These are phyloP conservation scores for Aspiorhynchus laticeps DNA, from an alignment of 2,113 vertebrate species.

Conservation along the genomic window DNA sequence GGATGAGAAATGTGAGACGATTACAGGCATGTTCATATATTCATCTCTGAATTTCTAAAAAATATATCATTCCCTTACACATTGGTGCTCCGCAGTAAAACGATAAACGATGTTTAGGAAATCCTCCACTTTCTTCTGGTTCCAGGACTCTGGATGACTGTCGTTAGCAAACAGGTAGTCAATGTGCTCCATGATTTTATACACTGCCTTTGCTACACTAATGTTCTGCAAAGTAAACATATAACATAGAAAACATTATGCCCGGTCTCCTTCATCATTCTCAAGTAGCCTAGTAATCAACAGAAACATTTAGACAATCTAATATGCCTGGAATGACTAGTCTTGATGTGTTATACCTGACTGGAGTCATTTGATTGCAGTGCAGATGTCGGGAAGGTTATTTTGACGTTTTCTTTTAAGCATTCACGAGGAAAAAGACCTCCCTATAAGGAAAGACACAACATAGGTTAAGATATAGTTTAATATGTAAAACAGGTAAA, in stretches of 20 bases:
- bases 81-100: neutral
- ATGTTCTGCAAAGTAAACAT: conserved; percentile 14
- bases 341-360: conserved; percentile 2
- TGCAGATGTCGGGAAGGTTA: conserved; percentile 18
- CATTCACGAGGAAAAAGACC: conserved; percentile 47
- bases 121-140: conserved; percentile 1
- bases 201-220: neutral
- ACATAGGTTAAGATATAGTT: neutral
- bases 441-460: neutral
- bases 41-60: neutral
- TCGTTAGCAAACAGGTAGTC: conserved; percentile 35
- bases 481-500: neutral
- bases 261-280: neutral
- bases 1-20: neutral
- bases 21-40: neutral
- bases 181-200: conserved; percentile 35
- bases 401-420: conserved; percentile 1
- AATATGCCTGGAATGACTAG: neutral
- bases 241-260: neutral
- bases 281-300: neutral
- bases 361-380: neutral
- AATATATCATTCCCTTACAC: conserved; percentile 21
- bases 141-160: conserved; percentile 37
- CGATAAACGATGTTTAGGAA: conserved; percentile 36
- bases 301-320: neutral